Base-by-base conservation (phyloP, 2,888 invertebrate species). In the Amphimallon solstitiale region DNA sequence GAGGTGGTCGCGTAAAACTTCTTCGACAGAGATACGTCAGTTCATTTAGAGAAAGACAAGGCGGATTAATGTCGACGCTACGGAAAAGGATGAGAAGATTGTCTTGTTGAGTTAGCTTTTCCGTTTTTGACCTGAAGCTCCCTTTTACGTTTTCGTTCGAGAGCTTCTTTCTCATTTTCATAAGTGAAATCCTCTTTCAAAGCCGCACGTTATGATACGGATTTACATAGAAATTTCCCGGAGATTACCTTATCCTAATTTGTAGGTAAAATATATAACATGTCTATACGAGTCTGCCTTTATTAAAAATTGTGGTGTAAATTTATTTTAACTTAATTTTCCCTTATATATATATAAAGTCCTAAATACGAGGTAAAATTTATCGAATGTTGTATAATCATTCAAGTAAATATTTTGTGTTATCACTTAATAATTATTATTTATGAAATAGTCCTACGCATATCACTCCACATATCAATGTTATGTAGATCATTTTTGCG, bases 11-110 rank as follows among this genome's bases (percentile, higher is more conserved):
- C 29, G 56, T 59, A 59, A 59, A 59, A 59, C 43, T 59, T 43
- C 56, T 43, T 59, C 56, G 56, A 59, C 56, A 59, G 40, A 59
- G 43, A 43, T 19, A 19, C 56, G 56, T 56, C 23, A 15, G 54
- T 23, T 29, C 19, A 14, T 14, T 43, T 2, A 17, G 38, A 37
- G 19, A 43, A 23, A 59, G 56, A 59, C 56, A 43, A 54, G 38
- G 9, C 56, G 45, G 56, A 59, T 59, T 59, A 59, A 59, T 43
- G 29, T 43, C 43, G 43, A 34, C 43, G 56, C 15, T 29, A 43
- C 9, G 43, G 38, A 59, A 59, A 59, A 59, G 43, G 43, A 59
- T 19, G 40, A 43, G 29, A 23, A 29, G 43, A 29, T 43, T 29
- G 43, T 21, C 37, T 14, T 12, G 49, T 51, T 5, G 37, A 40